Base-by-base conservation (phyloP, 2,113 vertebrate genomes). In the Talpa occidentalis region DNA sequence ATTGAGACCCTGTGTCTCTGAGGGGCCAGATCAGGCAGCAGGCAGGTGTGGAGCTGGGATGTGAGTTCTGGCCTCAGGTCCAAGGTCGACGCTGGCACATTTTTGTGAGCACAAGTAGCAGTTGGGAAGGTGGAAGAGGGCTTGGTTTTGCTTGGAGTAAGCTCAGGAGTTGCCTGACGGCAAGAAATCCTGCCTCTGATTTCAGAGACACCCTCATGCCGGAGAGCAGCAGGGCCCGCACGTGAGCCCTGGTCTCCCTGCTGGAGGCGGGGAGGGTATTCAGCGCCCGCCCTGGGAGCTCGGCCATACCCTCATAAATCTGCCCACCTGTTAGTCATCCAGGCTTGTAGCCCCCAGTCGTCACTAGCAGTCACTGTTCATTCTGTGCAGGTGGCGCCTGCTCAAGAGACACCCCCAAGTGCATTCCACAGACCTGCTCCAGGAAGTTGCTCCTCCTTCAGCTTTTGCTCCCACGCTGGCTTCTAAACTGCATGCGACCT, bases 351-450 rank as follows among this genome's bases (percentile, higher is more conserved):
- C 92, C 91, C 96, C 82, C 70, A 24, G 21, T 56, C 40, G 54
- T 59, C 44, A 86, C 4, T 22, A 2, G 0, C 0, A 24, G 15
- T 15, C 16, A 5, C 0, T 1, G 26, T 19, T 0, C 10, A 52
- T 82, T 89, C 16, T 52, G 21, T 7, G 19, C 54, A 17, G 12
- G 49, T n/a, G 12, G 49, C 16, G 64, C 15, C 32, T 32, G 10
- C 64, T 32, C 30, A n/a, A 10, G 11, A 30, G 14, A 30, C 64
- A 64, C 84, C 54, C 77, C 92, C 52, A 6, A 22, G 21, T 1
- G 54, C 19, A 22, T 21, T 88, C 47, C 88, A 60, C 7, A 0
- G 49, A 72, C 92, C 26, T 3, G 49, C 47, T 21, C 52, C 92
- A 84, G 19, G 22, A 35, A 24, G 17, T 1, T 86, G 42, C 44